These are phyloP conservation scores for Dipus sagitta DNA, from an alignment of 2,797 vertebrate genomes.

Conservation along the genomic window DNA sequence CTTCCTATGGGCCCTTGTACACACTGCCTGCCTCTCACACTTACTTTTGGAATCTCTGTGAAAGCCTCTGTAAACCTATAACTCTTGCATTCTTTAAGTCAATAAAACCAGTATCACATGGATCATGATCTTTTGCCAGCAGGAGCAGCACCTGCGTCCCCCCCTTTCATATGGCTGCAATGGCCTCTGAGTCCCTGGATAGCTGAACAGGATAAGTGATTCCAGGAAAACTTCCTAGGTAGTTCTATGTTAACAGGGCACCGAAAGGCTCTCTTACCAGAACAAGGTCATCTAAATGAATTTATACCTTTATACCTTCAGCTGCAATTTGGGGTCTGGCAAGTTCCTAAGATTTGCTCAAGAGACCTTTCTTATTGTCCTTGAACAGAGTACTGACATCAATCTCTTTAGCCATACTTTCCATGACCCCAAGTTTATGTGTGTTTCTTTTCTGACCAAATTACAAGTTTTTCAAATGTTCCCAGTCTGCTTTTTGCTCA, in stretches of 20 bases:
- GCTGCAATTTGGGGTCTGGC: background rate
- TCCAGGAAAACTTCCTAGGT: background rate
- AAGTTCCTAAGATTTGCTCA: background rate
- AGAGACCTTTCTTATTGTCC: background rate
- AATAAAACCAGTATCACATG: background rate
- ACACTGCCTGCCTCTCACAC: background rate
- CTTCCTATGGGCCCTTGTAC: background rate
- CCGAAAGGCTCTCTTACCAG: background rate
- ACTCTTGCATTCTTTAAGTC: too few relatives aligned
- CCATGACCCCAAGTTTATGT: background rate
- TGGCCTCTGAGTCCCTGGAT: background rate
- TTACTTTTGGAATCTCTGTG: background rate
- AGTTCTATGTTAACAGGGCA: background rate
- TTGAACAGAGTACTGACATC: background rate
- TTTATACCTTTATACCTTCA: background rate
- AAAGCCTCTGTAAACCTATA: background rate
- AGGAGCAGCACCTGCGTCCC: background rate
- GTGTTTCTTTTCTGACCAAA: background rate
- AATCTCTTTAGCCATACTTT: background rate
- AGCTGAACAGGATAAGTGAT: background rate
- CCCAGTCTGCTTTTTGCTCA: background rate
- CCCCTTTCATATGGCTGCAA: background rate
- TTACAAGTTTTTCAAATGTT: too few relatives aligned
- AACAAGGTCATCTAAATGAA: too few relatives aligned
- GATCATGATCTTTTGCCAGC: background rate